Base-by-base conservation (phyloP, 1,140 invertebrate species). In the Drosophila santomea region DNA sequence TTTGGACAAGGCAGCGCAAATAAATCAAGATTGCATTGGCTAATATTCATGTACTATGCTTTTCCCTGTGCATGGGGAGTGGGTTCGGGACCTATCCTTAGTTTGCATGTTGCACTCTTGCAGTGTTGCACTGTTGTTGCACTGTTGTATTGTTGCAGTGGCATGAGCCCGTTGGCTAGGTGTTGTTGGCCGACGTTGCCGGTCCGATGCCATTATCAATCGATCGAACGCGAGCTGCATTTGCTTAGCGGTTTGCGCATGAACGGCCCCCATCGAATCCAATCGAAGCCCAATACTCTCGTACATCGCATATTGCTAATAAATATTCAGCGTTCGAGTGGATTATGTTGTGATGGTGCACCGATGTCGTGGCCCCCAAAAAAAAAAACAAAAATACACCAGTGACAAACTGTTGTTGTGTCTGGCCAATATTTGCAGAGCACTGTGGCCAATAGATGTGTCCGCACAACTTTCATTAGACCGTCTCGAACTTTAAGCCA, bases 181-280 rank as follows among this genome's bases (percentile, higher is more conserved):
- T 66, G 64, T 68, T 68, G 61, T 64, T 79, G 55, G 45, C 44
- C 43, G 72, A 51, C 80, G 64, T 78, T 74, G 47, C 57, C 52
- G 48, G 76, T 60, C 77, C 80, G 69, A 74, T 79, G 83, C 71
- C 71, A 86, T 88, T 86, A 86, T 86, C 83, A 86, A 86, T 86
- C 84, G 83, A 86, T 86, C 83, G 83, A 83, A 86, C 84, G 83
- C 82, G 82, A 86, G 75, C 82, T 82, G 83, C 83, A 89, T 88
- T 86, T 86, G 78, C 74, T 86, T 86, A 86, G 84, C 78, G 82
- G 76, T 71, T 67, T 71, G 39, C 55, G 54, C 38, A 32, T 45
- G 74, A 48, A 35, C 39, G 48, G 50, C 47, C 45, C 44, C 57
- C 63, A 76, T 74, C 45, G 28, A 44, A 43, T 58, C 50, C 61